Percentiles rank a stretch among this genome's conserved stretches.
Evolutionary conservation across 1,140 invertebrate genomes (phyloP).

Genomic region (Elymnias hypermnestra): DNA sequence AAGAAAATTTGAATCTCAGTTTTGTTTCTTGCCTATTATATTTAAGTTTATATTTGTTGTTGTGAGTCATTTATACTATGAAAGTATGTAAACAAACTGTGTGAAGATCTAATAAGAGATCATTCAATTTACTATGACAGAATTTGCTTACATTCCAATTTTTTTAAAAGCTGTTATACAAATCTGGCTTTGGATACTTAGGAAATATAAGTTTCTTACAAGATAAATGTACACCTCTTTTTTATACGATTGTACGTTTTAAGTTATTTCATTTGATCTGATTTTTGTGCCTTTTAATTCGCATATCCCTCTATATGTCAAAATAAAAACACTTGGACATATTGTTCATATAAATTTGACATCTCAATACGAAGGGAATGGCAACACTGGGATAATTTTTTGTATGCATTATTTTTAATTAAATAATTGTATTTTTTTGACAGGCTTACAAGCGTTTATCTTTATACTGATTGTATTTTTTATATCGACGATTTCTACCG

Average conservation of each 20-base stretch:
- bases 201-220: no score
- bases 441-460: constrained; percentile 1
- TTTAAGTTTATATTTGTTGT: background rate
- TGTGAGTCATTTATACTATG: no score
- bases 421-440: constrained; percentile 2
- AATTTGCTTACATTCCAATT: no score
- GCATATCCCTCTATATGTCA: constrained; percentile 4
- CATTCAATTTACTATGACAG: no score
- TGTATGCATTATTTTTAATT: background rate
- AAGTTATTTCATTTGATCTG: constrained; percentile 19
- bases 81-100: no score
- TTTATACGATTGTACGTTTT: background rate
- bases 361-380: constrained; percentile 8
- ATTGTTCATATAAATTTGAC: constrained; percentile 9
- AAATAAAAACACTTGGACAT: constrained; percentile 2
- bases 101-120: no score
- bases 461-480: constrained; percentile 5
- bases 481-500: background rate
- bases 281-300: constrained; percentile 13
- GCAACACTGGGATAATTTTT: constrained; percentile 6
- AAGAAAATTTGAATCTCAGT: background rate
- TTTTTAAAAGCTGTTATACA: no score
- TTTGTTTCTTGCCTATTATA: background rate
- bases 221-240: no score
- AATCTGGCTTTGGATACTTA: no score